These are phyloP conservation scores for Anomalospiza imberbis DNA, from an alignment of 2,797 vertebrate species.

Conservation along the genomic window DNA sequence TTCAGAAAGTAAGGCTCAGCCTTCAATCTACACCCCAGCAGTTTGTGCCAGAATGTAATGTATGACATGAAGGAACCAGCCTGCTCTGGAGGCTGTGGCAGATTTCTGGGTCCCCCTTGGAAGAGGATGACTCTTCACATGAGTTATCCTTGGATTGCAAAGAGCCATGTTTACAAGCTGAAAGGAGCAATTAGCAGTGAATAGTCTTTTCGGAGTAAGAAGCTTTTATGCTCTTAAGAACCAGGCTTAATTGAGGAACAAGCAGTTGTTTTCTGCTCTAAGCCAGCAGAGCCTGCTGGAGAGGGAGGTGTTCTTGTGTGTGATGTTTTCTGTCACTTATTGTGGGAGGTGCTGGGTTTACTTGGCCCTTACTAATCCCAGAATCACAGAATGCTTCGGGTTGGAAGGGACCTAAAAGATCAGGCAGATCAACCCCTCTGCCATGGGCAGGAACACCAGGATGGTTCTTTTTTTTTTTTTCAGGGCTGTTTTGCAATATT, in stretches of 20 bases:
- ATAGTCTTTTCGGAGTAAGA: background rate
- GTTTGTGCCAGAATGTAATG: background rate
- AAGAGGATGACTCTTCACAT: background rate
- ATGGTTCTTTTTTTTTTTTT: accelerated
- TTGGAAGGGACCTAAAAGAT: background rate
- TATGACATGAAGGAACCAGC: background rate
- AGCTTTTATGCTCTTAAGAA: background rate
- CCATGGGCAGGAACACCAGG: background rate
- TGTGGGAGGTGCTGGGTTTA: background rate
- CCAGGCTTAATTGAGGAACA: background rate
- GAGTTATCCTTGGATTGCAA: background rate
- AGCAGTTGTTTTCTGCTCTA: background rate
- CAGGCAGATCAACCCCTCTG: background rate
- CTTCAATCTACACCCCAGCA: background rate
- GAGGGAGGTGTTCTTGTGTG: background rate
- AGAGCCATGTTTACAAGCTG: background rate
- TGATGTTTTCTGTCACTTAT: background rate
- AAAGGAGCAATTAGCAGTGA: conserved; percentile 1
- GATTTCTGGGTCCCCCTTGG: background rate
- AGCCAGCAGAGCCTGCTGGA: background rate
- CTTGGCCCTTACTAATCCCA: background rate
- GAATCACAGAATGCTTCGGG: background rate
- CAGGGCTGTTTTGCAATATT: background rate
- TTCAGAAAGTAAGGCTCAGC: background rate
- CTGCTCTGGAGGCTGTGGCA: background rate